Evolutionary conservation across 1,140 invertebrate species (phyloP), one percentile per base, ranked within the genome.

Genomic region (Neodiprion lecontei): DNA sequence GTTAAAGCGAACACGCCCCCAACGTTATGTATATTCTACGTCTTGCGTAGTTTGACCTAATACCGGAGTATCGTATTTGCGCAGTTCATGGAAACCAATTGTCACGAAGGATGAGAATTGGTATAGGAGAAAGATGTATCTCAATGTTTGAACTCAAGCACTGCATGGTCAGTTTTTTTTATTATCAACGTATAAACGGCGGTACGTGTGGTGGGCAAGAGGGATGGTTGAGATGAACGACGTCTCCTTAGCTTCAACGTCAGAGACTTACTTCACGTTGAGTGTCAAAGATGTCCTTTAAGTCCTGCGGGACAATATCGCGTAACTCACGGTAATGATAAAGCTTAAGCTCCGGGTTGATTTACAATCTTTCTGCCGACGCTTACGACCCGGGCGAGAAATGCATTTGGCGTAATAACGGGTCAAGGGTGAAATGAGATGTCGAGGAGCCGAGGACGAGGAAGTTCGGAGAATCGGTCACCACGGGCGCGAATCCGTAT

Each of bases 401-500:
- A n/a, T n/a, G 53, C 53, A n/a, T 61, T n/a, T 17, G 11, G 48
- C 9, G 74, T n/a, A 50, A 75, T 61, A 23, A 40, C 72, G 67
- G 79, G 79, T 81, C 79, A 79, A 67, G 73, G 77, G 76, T 79
- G 80, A 80, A 80, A 80, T 81, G 80, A 79, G 75, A 61, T 17
- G 53, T 61, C 53, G 53, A 12, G 53, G 5, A 40, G 28, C 28
- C 5, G 28, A 40, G 28, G 5, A 48, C 69, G 68, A 53, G 72
- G 69, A 67, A 66, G 14, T 66, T 66, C 61, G 61, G 61, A 66
- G 2, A 66, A 14, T 66, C 61, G 61, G 61, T 3, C 61, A 66
- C 61, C 1, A n/a, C 5, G 28, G 28, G 28, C 28, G 28, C 28
- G 5, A 40, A 1, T 40, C 28, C 28, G 28, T 40, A 40, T 40